A percentile compares a stretch with the other conserved stretches of the same genome.
phyloP scores from a whole-genome alignment of 1,140 invertebrate genomes.

The Kradibia gibbosae region DNA sequence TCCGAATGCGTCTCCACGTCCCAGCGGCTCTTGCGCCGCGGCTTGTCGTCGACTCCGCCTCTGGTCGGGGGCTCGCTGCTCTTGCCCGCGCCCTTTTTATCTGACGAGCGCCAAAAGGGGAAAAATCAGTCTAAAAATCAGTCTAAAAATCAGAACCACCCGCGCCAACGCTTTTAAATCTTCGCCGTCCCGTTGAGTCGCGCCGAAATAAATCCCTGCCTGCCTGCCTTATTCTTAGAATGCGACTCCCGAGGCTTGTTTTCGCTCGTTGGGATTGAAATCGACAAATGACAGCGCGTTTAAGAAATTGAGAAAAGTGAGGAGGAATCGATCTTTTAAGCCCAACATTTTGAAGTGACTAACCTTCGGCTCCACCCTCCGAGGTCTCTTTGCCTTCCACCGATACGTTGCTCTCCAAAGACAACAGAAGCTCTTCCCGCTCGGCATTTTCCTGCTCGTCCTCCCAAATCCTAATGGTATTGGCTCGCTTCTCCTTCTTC shows the following conservation, averaged over 20 bases:
- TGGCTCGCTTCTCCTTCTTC: slow-evolving; percentile 57
- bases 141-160: too few relatives aligned
- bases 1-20: slow-evolving; percentile 60
- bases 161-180: too few relatives aligned
- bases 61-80: not conserved
- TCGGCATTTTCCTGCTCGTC: slow-evolving; percentile 70
- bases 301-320: too few relatives aligned
- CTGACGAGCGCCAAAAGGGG: not conserved
- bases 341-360: too few relatives aligned
- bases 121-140: too few relatives aligned
- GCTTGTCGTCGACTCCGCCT: slow-evolving; percentile 19
- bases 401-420: slow-evolving; percentile 32
- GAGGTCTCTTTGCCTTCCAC: slow-evolving; percentile 43
- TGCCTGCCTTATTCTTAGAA: too few relatives aligned
- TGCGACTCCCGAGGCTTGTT: too few relatives aligned
- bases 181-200: too few relatives aligned
- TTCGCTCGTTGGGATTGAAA: too few relatives aligned
- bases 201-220: too few relatives aligned
- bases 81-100: not conserved
- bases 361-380: slow-evolving; percentile 47
- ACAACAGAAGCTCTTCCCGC: slow-evolving; percentile 58
- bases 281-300: too few relatives aligned
- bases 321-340: too few relatives aligned
- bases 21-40: slow-evolving; percentile 62
- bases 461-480: slow-evolving; percentile 68